Evolutionary conservation across 2,797 vertebrate genomes (phyloP).

Genomic region (Simalia tracyae): DNA sequence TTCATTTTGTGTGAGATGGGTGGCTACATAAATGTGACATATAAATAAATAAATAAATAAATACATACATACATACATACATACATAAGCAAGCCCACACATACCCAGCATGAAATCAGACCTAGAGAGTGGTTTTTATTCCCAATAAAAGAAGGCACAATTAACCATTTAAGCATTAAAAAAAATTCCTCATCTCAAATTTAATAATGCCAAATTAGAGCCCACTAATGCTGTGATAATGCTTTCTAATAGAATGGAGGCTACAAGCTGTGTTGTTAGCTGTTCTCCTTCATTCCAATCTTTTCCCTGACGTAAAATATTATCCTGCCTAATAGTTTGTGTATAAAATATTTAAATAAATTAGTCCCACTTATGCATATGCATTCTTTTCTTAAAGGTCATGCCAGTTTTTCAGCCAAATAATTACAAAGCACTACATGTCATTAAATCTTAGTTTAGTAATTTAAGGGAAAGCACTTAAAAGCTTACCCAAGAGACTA

Average conservation of each 20-base stretch:
- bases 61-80: no score
- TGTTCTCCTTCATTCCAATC: slow-evolving; percentile 39
- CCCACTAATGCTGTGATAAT: slow-evolving; percentile 38
- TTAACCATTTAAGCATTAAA: slow-evolving; percentile 38
- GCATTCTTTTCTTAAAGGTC: slow-evolving; percentile 54
- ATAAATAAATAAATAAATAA: no score
- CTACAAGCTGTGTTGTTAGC: slow-evolving; percentile 43
- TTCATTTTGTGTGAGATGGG: no score
- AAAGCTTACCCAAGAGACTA: slow-evolving; percentile 17
- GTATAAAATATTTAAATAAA: slow-evolving; percentile 63
- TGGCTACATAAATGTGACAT: no score
- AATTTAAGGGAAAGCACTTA: slow-evolving; percentile 51
- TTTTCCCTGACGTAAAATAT: slow-evolving; percentile 45
- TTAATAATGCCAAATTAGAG: slow-evolving; percentile 47
- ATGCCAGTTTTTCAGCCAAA: slow-evolving; percentile 61
- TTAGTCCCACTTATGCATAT: slow-evolving; percentile 42
- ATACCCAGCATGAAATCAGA: not conserved
- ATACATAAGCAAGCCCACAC: not conserved
- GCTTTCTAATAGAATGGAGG: slow-evolving; percentile 47
- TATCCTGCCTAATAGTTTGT: slow-evolving; percentile 35
- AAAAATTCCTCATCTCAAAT: slow-evolving; percentile 30
- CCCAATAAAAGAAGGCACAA: slow-evolving; percentile 4
- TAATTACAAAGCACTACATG: slow-evolving; percentile 48
- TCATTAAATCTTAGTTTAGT: slow-evolving; percentile 26
- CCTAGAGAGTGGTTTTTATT: slow-evolving; percentile 14